phyloP scores from a whole-genome alignment of 2,888 invertebrate species.

The Eudiplozoon nipponicum region DNA sequence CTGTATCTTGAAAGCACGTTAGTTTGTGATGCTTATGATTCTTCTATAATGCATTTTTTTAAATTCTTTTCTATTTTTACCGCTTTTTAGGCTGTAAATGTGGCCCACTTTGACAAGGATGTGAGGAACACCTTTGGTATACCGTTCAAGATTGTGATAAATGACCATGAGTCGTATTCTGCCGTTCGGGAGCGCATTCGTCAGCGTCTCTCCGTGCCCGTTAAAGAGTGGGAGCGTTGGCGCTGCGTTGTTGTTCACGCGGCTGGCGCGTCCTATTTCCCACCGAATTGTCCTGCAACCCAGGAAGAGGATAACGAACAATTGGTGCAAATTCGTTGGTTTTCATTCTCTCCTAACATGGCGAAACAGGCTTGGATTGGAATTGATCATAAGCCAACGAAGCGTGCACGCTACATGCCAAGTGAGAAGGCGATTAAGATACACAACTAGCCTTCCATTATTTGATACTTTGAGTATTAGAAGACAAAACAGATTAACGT shows the following conservation, averaged over 20 bases:
- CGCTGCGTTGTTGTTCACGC: too few relatives aligned
- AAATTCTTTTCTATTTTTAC: too few relatives aligned
- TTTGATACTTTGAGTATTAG: too few relatives aligned
- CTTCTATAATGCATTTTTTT: too few relatives aligned
- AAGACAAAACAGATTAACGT: too few relatives aligned
- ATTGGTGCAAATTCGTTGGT: background rate
- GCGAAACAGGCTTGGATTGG: conserved; percentile 11
- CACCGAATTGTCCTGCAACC: background rate
- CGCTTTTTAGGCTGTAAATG: too few relatives aligned
- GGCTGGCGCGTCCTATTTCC: conserved; percentile 15
- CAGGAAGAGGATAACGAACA: conserved; percentile 13
- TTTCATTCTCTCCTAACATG: background rate
- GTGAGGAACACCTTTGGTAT: conserved; percentile 14
- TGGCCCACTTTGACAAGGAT: conserved; percentile 16
- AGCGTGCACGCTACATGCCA: conserved; percentile 9
- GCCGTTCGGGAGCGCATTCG: conserved; percentile 14
- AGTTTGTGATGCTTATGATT: too few relatives aligned
- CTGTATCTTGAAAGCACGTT: too few relatives aligned
- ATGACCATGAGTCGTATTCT: conserved; percentile 12
- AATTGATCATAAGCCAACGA: conserved; percentile 14
- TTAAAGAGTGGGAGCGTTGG: conserved; percentile 17
- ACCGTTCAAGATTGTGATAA: conserved; percentile 16
- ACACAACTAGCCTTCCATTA: too few relatives aligned
- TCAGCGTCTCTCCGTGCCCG: conserved; percentile 14
- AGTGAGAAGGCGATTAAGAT: conserved; percentile 16